Base-by-base conservation (phyloP, 2,113 vertebrate species). In the Centropus unirufus region DNA sequence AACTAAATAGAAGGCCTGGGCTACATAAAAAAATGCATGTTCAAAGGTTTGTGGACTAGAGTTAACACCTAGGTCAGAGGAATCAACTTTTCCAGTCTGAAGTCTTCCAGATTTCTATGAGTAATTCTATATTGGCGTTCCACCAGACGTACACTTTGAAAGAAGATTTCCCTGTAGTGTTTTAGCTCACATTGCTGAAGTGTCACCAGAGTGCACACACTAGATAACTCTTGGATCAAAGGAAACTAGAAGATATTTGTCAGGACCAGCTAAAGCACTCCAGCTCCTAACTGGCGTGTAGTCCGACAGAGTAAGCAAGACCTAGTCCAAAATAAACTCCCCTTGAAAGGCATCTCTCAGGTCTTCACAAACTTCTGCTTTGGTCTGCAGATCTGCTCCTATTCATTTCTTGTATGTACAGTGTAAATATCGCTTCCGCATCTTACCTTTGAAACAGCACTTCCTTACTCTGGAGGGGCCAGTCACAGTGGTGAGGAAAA, bases 361-460 rank as follows among this genome's bases (percentile, higher is more conserved):
- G 8, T 68, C 44, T 92, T 72, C 27, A 52, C 10, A 69, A 76
- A 32, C 9, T 52, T 21, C 44, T 85, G 13, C 75, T 92, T 92
- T 55, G 39, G 12, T 55, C 61, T 44, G 29, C 24, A 83, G 36
- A 68, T 11, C 30, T 55, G 6, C 4, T 92, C 4, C 8, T 75
- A 36, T 34, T 74, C 15, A 19, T 36, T 59, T 84, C 15, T 29
- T 55, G 7, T 62, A 51, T 0, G 0, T 14, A 30, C 26, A 68
- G 16, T 3, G 0, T 23, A 79, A 63, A 49, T 0, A 0, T 7
- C 52, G 6, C 27, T 14, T 79, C 61, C 84, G 24, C 8, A 26
- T 57, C 16, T 55, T 49, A 70, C 40, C 47, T 54, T 23, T 10
- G 8, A 59, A 72, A 59, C 6, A 64, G 22, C 32, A 32, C 4